phyloP scores from a whole-genome alignment of 2,113 vertebrate species.

The Clarias macrocephalus region DNA sequence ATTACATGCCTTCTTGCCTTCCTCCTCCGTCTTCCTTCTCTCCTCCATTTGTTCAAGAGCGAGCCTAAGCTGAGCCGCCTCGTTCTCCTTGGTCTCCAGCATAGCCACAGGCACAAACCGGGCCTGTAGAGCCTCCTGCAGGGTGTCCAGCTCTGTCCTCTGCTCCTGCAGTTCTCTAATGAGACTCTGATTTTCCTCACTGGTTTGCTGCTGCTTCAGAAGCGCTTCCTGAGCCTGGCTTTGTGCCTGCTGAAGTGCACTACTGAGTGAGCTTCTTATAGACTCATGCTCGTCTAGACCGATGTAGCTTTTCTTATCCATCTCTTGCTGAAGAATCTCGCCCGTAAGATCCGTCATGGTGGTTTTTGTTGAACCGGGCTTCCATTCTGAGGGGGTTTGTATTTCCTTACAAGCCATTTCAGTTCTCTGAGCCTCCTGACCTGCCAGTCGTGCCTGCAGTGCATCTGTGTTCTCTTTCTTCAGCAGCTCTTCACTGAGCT shows the following conservation, averaged over 20 bases:
- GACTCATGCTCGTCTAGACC: conserved; percentile 67
- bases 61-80: conserved; percentile 50
- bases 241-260: conserved; percentile 48
- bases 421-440: conserved; percentile 59
- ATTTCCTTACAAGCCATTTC: conserved; percentile 54
- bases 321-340: conserved; percentile 56
- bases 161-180: conserved; percentile 78
- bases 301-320: conserved; percentile 68
- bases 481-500: conserved; percentile 71
- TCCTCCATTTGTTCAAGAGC: conserved; percentile 70
- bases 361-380: conserved; percentile 61
- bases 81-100: conserved; percentile 70
- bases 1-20: neutral
- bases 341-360: conserved; percentile 64
- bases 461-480: conserved; percentile 67
- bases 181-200: conserved; percentile 70
- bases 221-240: conserved; percentile 36
- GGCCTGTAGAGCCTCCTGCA: conserved; percentile 79
- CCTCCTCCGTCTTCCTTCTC: conserved; percentile 49
- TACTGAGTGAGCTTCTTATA: conserved; percentile 41
- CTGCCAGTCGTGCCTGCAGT: conserved; percentile 51
- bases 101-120: conserved; percentile 72
- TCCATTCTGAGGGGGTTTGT: conserved; percentile 64
- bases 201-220: conserved; percentile 56
- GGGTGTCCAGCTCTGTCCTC: conserved; percentile 78